A percentile compares a stretch with the other conserved stretches of the same genome.
Evolutionary conservation across 2,797 vertebrate species (phyloP).

Genomic region (Coregonus ussuriensis): DNA sequence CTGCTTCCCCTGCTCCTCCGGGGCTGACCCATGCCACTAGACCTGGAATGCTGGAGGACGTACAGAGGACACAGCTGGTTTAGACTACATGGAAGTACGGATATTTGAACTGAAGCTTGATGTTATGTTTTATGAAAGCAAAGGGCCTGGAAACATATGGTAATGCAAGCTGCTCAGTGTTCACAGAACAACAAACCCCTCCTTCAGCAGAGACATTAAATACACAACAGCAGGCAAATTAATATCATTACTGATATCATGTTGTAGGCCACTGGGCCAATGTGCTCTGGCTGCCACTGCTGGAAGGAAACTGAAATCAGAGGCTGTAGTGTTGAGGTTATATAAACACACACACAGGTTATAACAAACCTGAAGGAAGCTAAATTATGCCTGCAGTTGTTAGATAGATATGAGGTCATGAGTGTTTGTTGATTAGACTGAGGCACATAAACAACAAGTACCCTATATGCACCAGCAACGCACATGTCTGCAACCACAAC

Average conservation of each 20-base stretch:
- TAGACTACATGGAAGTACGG: not conserved
- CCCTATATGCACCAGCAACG: too few species aligned
- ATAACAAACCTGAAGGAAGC: not conserved
- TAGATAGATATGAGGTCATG: too few species aligned
- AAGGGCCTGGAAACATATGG: not conserved
- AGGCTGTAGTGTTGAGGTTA: not conserved
- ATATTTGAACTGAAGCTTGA: not conserved
- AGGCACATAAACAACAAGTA: not conserved
- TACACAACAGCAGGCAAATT: not conserved
- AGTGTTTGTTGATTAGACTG: not conserved
- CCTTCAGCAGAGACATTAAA: not conserved
- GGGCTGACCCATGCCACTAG: slow-evolving; percentile 19
- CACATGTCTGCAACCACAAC: too few species aligned
- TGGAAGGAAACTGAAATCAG: not conserved
- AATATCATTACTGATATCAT: slow-evolving; percentile 2
- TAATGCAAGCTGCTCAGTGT: not conserved
- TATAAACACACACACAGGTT: not conserved
- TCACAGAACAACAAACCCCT: not conserved
- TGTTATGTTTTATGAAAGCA: not conserved
- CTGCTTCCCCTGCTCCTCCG: slow-evolving; percentile 31
- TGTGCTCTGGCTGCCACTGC: not conserved
- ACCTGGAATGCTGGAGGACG: slow-evolving; percentile 24
- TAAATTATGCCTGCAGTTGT: not conserved
- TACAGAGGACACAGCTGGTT: not conserved
- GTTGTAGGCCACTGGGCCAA: not conserved